Conservation (phyloP, 2,113 vertebrate genomes). For the Microcebus murinus region DNA sequence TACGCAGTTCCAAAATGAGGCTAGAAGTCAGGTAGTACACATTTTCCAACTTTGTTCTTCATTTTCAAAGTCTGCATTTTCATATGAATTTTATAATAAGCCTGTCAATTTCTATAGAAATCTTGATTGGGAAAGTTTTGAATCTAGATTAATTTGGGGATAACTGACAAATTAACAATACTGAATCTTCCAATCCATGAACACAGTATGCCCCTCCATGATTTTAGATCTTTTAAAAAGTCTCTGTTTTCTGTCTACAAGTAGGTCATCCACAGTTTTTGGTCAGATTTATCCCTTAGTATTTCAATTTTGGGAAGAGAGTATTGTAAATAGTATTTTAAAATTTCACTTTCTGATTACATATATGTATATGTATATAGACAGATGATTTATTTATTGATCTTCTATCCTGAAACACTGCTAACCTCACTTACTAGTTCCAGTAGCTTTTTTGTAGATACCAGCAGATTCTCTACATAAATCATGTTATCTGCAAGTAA, state of each 20-base stretch:
- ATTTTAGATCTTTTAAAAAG: background rate
- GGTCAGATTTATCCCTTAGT: background rate
- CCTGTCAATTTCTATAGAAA: background rate
- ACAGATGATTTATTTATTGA: background rate
- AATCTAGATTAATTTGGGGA: background rate
- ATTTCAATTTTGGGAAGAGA: background rate
- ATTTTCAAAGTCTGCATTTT: background rate
- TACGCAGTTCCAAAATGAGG: background rate
- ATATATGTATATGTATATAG: background rate
- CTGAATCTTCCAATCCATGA: background rate
- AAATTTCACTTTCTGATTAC: background rate
- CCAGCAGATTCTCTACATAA: background rate
- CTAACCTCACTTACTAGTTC: background rate
- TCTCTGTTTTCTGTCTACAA: background rate
- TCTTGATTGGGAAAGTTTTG: background rate
- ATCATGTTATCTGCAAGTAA: background rate
- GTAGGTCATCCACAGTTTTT: background rate
- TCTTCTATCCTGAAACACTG: background rate
- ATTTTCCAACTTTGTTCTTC: background rate
- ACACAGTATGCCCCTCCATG: background rate
- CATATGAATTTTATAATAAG: background rate
- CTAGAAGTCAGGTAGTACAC: background rate
- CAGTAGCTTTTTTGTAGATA: background rate
- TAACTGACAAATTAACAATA: background rate
- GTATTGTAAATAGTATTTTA: background rate